Percentiles rank a stretch among this genome's conserved stretches.
phyloP scores from a whole-genome alignment of 2,888 invertebrate species.

The Steinernema hermaphroditum region DNA sequence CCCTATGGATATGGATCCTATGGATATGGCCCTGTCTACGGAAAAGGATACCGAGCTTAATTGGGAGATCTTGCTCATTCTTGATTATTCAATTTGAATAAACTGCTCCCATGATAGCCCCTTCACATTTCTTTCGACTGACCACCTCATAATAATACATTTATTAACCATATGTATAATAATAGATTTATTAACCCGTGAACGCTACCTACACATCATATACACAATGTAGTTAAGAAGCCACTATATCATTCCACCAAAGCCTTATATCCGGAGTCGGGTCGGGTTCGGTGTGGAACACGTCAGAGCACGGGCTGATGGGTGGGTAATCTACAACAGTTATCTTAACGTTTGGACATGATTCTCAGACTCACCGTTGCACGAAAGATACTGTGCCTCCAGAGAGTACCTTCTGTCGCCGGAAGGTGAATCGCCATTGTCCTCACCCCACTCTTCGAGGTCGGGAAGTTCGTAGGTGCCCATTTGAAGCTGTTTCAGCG shows the following conservation, averaged over 20 bases:
- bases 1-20: too few relatives aligned
- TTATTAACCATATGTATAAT: too few relatives aligned
- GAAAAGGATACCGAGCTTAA: too few relatives aligned
- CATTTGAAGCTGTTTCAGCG: constrained; percentile 55
- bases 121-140: too few relatives aligned
- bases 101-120: too few relatives aligned
- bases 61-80: too few relatives aligned
- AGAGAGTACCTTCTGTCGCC: constrained; percentile 34
- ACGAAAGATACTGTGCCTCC: constrained; percentile 22
- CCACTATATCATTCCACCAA: constrained; percentile 29
- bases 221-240: neutral
- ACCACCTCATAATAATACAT: too few relatives aligned
- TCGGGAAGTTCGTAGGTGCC: constrained; percentile 52
- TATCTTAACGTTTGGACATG: too few relatives aligned
- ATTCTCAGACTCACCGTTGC: neutral
- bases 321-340: neutral
- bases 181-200: too few relatives aligned
- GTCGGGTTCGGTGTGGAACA: constrained; percentile 22
- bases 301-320: neutral
- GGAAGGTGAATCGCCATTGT: constrained; percentile 13
- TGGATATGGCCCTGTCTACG: too few relatives aligned
- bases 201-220: too few relatives aligned
- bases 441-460: constrained; percentile 47
- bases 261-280: constrained; percentile 3
- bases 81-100: too few relatives aligned